A percentile compares a stretch with the other conserved stretches of the same genome.
phyloP scores from a whole-genome alignment of 2,113 vertebrate genomes.

The Syngnathoides biaculeatus region DNA sequence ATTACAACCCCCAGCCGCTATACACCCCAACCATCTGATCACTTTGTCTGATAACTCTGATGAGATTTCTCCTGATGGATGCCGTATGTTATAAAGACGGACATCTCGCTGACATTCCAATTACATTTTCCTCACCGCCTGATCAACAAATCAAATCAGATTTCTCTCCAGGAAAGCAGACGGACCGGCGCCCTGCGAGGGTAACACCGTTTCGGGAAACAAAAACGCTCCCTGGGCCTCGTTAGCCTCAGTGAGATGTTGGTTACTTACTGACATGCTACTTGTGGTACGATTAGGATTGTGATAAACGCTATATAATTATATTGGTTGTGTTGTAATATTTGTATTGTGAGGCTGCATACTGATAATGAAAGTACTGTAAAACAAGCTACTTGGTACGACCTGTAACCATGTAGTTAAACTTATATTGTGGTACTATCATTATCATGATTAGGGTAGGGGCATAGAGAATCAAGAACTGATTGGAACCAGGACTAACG shows the following conservation, averaged over 20 bases:
- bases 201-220: not conserved
- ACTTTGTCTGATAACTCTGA: not conserved
- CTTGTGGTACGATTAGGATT: no score
- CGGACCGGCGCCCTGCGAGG: slow-evolving; percentile 7
- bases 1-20: not conserved
- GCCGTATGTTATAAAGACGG: slow-evolving; percentile 5
- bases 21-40: not conserved
- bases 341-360: not conserved
- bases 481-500: no score
- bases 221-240: not conserved
- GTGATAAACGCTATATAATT: not conserved
- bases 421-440: no score
- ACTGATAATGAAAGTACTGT: no score
- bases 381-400: no score
- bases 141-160: slow-evolving; percentile 14
- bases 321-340: not conserved
- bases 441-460: no score
- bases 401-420: no score
- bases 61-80: slow-evolving; percentile 18
- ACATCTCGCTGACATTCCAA: slow-evolving; percentile 1
- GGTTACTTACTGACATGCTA: not conserved
- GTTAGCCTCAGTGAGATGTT: slow-evolving; percentile 1
- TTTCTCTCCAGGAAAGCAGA: slow-evolving; percentile 8
- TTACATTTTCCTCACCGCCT: not conserved
- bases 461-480: no score